A percentile compares a stretch with the other conserved stretches of the same genome.
These are phyloP conservation scores for Gymnothorax javanicus DNA, from an alignment of 2,797 vertebrate species.

Conservation along the genomic window DNA sequence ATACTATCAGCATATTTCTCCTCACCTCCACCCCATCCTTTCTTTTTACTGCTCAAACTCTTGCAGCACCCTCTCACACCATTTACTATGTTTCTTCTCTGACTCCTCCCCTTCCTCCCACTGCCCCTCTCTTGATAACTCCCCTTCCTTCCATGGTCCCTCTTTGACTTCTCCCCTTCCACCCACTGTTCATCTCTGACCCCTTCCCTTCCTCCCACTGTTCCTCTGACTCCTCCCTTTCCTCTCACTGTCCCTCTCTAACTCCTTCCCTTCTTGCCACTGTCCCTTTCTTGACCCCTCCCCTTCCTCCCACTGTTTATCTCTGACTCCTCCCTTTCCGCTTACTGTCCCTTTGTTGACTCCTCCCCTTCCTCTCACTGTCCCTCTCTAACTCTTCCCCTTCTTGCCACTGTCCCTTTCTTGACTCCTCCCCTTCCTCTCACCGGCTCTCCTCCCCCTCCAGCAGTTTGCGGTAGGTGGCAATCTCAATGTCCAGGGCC, in stretches of 20 bases:
- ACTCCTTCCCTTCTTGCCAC: constrained; percentile 60
- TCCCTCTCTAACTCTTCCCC: not conserved
- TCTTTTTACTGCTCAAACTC: not conserved
- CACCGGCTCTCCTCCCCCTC: constrained; percentile 94
- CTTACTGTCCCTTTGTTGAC: no score
- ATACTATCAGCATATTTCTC: not conserved
- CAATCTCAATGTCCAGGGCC: constrained; percentile 90
- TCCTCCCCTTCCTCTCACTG: not conserved
- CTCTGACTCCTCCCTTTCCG: no score
- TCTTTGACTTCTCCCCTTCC: not conserved
- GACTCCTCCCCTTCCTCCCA: not conserved
- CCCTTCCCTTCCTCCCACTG: not conserved
- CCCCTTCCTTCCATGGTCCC: not conserved
- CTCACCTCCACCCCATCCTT: not conserved
- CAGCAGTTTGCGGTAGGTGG: constrained; percentile 90
- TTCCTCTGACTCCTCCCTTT: not conserved
- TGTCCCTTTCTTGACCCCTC: constrained; percentile 68
- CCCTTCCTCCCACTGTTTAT: no score
- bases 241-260: not conserved
- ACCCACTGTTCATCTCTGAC: not conserved
- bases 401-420: not conserved
- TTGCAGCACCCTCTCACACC: not conserved
- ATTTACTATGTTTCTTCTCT: not conserved
- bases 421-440: constrained; percentile 35
- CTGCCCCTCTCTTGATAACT: not conserved